Evolutionary conservation across 2,797 vertebrate species (phyloP).

Genomic region (Notoglanidium macrostoma): DNA sequence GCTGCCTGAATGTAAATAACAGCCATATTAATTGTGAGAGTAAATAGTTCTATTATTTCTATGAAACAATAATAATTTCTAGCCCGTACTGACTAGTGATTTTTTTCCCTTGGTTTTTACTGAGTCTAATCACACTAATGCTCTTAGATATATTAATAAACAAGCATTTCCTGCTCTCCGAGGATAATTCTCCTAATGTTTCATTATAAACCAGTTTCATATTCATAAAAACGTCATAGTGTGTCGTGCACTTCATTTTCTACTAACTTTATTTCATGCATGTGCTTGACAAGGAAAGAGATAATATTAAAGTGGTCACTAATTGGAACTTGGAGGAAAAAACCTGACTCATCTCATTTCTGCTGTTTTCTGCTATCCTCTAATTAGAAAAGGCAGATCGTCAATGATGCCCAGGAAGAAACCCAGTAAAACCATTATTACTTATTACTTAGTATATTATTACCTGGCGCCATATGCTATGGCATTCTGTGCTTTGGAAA

Average conservation of each 20-base stretch:
- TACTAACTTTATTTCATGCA: background rate
- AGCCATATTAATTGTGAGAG: background rate
- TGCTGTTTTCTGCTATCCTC: background rate
- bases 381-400: background rate
- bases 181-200: background rate
- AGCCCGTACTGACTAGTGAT: no score
- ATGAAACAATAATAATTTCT: background rate
- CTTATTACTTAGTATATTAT: background rate
- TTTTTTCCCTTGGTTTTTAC: no score
- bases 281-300: background rate
- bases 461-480: background rate
- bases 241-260: background rate
- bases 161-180: background rate
- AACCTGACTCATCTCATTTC: background rate
- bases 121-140: background rate
- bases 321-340: background rate
- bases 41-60: background rate
- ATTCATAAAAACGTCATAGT: background rate
- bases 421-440: background rate
- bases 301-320: background rate
- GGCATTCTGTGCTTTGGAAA: background rate
- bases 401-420: background rate
- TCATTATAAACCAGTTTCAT: background rate
- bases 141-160: conserved; percentile 8
- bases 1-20: background rate